Evolutionary conservation across 2,888 invertebrate genomes (phyloP), one percentile per base, ranked within the genome.

Genomic region (Oligia latruncula): DNA sequence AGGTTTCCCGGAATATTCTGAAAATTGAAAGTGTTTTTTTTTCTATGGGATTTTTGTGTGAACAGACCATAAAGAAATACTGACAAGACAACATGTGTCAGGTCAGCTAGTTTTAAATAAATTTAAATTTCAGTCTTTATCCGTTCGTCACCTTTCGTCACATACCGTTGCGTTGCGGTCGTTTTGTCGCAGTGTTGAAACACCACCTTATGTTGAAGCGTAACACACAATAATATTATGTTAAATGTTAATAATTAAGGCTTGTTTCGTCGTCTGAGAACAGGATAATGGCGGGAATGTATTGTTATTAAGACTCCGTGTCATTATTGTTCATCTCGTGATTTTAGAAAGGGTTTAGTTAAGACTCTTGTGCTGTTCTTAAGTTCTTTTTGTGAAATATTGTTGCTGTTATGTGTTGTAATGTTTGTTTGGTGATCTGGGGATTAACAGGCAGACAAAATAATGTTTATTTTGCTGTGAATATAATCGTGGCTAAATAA

Each of bases 231-330:
- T 89, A 84, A 83, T 89, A 84, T 88, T 84, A 85, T 78, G 82
- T 84, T 82, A 83, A 87, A 87, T 84, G 86, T 85, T 87, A 75
- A 83, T 86, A 87, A 83, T 87, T 84, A 87, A 83, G 78, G 78
- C 68, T 77, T 76, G 71, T 78, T 73, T 77, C 64, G 83, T 86
- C 83, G 83, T 84, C 84, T 84, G 72, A 84, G 68, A 71, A 74
- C 74, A 71, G 81, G 67, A 86, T 89, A 87, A 90, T 87, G 82
- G 81, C 46, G 76, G 60, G 75, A 66, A 82, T 83, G 79, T 83
- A 86, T 80, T 84, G 81, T 80, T 78, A 74, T 86, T 73, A 83
- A 80, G 77, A 71, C 75, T 66, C 29, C 17, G 55, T 46, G 66
- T 68, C 68, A 62, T 80, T 70, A 68, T 70, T 75, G 72, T 78